Conservation (phyloP, 1,140 invertebrate genomes). For the Andrena cerasifolii region DNA sequence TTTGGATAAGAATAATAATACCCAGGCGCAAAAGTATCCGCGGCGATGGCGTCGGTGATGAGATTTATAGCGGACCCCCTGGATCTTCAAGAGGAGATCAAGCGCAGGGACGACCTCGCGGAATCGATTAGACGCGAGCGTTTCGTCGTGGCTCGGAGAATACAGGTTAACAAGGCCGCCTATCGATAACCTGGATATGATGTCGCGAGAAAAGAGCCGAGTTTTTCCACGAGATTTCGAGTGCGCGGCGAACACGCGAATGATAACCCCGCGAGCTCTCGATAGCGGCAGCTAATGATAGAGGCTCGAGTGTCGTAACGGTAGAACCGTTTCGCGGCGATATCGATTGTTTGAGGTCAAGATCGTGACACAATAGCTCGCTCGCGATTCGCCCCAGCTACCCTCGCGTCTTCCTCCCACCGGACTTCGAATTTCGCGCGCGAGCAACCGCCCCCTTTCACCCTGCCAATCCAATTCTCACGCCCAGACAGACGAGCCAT, state of each 20-base stretch:
- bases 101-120: constrained; percentile 42
- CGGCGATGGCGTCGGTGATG: constrained; percentile 57
- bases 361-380: constrained; percentile 5
- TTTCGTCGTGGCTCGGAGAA: constrained; percentile 69
- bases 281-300: constrained; percentile 29
- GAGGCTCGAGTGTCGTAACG: constrained; percentile 2
- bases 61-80: constrained; percentile 37
- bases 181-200: neutral
- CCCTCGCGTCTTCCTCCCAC: neutral
- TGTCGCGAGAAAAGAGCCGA: neutral
- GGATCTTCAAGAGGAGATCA: constrained; percentile 52
- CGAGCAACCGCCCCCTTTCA: neutral
- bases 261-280: constrained; percentile 16
- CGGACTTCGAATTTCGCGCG: neutral
- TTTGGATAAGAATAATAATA: too few species aligned
- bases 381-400: too few species aligned
- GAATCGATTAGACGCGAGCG: constrained; percentile 46
- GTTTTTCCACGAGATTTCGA: neutral
- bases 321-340: neutral
- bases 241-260: neutral
- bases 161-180: constrained; percentile 64
- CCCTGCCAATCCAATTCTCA: neutral
- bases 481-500: too few species aligned
- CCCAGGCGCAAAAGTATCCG: neutral
- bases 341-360: constrained; percentile 33